phyloP scores from a whole-genome alignment of 1,140 invertebrate species.

The Apocrypta bakeri region DNA sequence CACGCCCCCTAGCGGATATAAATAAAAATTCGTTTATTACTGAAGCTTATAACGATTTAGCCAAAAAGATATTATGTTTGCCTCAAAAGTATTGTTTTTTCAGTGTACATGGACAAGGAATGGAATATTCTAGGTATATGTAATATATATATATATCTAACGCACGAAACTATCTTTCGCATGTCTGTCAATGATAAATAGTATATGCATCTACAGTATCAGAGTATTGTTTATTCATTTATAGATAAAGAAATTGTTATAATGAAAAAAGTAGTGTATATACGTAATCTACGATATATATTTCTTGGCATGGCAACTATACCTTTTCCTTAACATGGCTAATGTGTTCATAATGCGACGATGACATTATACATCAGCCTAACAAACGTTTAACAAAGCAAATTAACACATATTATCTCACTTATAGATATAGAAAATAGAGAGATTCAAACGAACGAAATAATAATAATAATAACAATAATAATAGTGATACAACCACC shows the following conservation, averaged over 20 bases:
- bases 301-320: constrained; percentile 14
- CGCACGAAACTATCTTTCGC: background rate
- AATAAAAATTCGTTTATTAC: too few species aligned
- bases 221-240: background rate
- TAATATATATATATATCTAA: too few species aligned
- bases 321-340: constrained; percentile 49
- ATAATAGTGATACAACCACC: too few species aligned
- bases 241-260: background rate
- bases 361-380: constrained; percentile 38
- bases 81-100: too few species aligned
- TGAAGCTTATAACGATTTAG: too few species aligned
- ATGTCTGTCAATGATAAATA: background rate
- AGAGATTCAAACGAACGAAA: background rate
- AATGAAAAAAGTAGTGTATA: background rate
- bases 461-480: background rate
- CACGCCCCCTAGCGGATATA: too few species aligned
- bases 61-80: too few species aligned
- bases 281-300: background rate
- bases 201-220: background rate
- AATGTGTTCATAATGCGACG: constrained; percentile 43
- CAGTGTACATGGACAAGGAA: too few species aligned
- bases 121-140: background rate
- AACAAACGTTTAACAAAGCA: background rate
- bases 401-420: constrained; percentile 3
- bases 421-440: background rate